Conservation (phyloP, 2,888 invertebrate genomes). For the Andrena camellia region DNA sequence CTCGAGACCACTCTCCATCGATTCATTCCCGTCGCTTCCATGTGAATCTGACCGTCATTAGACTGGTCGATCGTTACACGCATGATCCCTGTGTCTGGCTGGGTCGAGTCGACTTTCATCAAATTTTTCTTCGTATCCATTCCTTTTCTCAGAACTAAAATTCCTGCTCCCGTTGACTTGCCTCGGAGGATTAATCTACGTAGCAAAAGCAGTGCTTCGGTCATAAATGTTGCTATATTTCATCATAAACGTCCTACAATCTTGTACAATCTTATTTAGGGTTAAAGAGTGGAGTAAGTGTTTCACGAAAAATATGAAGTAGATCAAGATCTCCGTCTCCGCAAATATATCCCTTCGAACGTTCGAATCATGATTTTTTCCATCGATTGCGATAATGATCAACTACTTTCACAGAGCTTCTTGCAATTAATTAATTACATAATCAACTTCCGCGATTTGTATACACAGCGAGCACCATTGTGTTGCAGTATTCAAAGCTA, state of each 20-base stretch:
- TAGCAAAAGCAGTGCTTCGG: not conserved
- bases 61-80: slow-evolving; percentile 73
- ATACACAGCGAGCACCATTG: not conserved
- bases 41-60: slow-evolving; percentile 75
- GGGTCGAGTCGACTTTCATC: slow-evolving; percentile 58
- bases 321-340: not conserved
- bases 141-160: slow-evolving; percentile 60
- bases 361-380: slow-evolving; percentile 3
- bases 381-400: slow-evolving; percentile 9
- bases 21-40: slow-evolving; percentile 72
- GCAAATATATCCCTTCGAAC: not conserved
- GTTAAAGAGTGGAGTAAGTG: not conserved
- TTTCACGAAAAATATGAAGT: not conserved
- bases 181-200: slow-evolving; percentile 42
- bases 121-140: slow-evolving; percentile 40
- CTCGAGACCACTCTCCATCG: slow-evolving; percentile 70
- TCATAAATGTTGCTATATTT: not conserved
- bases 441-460: slow-evolving; percentile 10
- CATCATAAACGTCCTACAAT: not conserved
- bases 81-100: slow-evolving; percentile 63
- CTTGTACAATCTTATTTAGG: not conserved
- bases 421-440: slow-evolving; percentile 9
- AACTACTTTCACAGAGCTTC: slow-evolving; percentile 13
- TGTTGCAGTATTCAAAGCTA: not conserved
- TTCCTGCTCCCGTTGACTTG: slow-evolving; percentile 65